Base-by-base conservation (phyloP, 2,888 invertebrate species). In the Thereva nobilitata region DNA sequence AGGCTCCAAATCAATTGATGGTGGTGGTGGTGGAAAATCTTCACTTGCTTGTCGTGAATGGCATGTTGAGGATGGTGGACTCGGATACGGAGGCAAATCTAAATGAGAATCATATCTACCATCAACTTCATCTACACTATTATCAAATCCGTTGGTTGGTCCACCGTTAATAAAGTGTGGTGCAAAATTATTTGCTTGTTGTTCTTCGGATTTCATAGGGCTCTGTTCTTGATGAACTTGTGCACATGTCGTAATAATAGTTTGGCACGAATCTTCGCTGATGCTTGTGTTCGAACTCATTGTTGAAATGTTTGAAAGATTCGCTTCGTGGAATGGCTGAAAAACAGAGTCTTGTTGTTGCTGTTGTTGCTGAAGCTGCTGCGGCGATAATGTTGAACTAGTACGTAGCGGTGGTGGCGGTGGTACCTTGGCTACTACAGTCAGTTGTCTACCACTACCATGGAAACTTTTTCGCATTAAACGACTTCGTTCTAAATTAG, bases 391-490 rank as follows among this genome's bases (percentile, higher is more conserved):
- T 74, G 93, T 90, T 74, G 93, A 93, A 80, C 92, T 93, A 75
- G 91, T 93, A 72, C 93, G 85, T 75, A 93, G 84, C 61, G 93
- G 94, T 52, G 94, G 94, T 9, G 93, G 93, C 8, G 90, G 90
- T 3, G 90, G 90, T 12, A 93, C 93, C 82, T 93, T 93, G 12
- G 92, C 90, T 47, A 89, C 89, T 66, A 89, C 89, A 10, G 91
- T 91, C 70, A 93, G 79, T 74, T 91, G 89, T 76, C 92, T 90
- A 0, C 91, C 91, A 76, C 92, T 93, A 49, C 92, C 91, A 75
- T 93, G 92, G 78, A 93, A 92, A 78, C 92, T 93, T 77, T 93
- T 93, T 73, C 93, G 84, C 93, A 94, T 93, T 67, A 93, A 82
- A 75, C 91, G 91, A 79, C 93, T 93, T 70, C 92, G 86, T 77